Evolutionary conservation across 2,113 vertebrate species (phyloP), one percentile per base, ranked within the genome.

Genomic region (Thoracochromis brauschi): DNA sequence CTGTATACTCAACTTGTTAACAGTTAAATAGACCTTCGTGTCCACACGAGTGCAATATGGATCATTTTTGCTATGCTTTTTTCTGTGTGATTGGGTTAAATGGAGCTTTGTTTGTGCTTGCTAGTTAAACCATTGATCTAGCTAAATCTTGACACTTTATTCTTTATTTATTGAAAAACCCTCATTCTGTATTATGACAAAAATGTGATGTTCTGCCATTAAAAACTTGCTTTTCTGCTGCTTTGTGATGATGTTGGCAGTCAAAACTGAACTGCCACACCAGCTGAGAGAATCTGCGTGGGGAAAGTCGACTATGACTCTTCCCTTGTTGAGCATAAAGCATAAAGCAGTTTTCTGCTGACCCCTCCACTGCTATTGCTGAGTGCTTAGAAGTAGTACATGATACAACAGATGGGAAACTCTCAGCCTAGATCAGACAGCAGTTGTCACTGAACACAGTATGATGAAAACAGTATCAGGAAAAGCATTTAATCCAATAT

Each of bases 221-320:
- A 35, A 58, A 6, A 7, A 31, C 10, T 40, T 26, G 42, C 68
- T 33, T 81, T 40, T 82, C 51, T 80, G 54, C 51, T 68, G 14
- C 47, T 88, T 84, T 88, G 40, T 29, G 38, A 71, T 16, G 2
- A 42, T 71, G 60, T 8, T 55, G 29, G 21, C 17, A 63, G 24
- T 29, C 57, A 63, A 71, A 16, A n/a, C 84, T 53, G 17, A 90
- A 26, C 80, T 85, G n/a, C 58, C 38, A 19, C 51, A 57, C 63
- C 83, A 57, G 82, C 47, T 38, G 82, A 71, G 84, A 82, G 49
- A 92, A 91, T 88, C 89, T 89, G 85, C 9, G 33, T 88, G 89
- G 80, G 87, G 82, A 84, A 91, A 79, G 83, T n/a, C 13, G 5
- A 68, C 58, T 49, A 81, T 58, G 84, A 81, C 49, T 71, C 60